Evolutionary conservation across 1,140 invertebrate species (phyloP).

Genomic region (Berghia stephanieae): DNA sequence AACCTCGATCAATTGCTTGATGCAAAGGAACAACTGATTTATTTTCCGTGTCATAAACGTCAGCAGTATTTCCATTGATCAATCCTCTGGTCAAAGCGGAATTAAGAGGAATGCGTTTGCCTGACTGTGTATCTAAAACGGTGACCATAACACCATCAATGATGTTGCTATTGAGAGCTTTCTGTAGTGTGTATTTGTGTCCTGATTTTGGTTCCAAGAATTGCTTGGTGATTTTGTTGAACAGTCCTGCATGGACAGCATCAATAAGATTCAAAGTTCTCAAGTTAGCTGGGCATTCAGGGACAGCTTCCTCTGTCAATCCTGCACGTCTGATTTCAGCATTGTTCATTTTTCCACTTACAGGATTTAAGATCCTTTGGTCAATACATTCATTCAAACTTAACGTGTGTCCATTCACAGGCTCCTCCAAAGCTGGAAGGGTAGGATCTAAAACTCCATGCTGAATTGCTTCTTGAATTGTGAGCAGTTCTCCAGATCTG

Average conservation of each 20-base stretch:
- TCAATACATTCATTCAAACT: conserved; percentile 63
- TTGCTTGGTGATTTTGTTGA: conserved; percentile 80
- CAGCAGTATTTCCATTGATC: conserved; percentile 79
- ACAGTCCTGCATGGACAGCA: conserved; percentile 83
- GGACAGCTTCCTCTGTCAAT: conserved; percentile 31
- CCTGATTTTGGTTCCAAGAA: conserved; percentile 83
- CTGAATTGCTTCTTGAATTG: conserved; percentile 84
- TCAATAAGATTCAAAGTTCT: conserved; percentile 75
- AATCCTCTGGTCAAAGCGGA: conserved; percentile 82
- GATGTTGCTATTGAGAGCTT: conserved; percentile 82
- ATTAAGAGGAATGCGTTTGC: conserved; percentile 74
- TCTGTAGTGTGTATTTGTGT: conserved; percentile 78
- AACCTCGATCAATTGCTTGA: conserved; percentile 76
- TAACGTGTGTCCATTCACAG: conserved; percentile 45
- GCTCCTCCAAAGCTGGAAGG: conserved; percentile 71
- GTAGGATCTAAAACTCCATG: conserved; percentile 73
- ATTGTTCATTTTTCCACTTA: conserved; percentile 64
- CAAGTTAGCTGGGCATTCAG: conserved; percentile 34
- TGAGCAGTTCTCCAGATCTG: conserved; percentile 77
- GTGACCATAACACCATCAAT: conserved; percentile 83
- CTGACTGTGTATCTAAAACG: conserved; percentile 68
- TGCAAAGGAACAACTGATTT: conserved; percentile 72
- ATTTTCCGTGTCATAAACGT: conserved; percentile 77
- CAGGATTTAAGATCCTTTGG: conserved; percentile 62
- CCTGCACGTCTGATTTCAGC: conserved; percentile 70